A percentile compares a stretch with the other conserved stretches of the same genome.
Evolutionary conservation across 1,140 invertebrate species (phyloP).

Genomic region (Myzus persicae): DNA sequence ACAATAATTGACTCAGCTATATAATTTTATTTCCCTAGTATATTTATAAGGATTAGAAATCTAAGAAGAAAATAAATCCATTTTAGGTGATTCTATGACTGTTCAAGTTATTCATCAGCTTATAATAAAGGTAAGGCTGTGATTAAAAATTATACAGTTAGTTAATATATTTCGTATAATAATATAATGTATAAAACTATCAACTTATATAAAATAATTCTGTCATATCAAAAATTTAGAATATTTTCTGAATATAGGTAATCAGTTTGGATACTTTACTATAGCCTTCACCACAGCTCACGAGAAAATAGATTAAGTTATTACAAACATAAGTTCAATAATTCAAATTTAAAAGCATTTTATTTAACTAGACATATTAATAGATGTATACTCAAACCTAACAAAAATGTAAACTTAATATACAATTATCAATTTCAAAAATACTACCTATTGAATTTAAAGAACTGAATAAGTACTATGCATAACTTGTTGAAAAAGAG

Average conservation of each 20-base stretch:
- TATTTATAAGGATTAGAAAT: neutral
- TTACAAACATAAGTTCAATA: neutral
- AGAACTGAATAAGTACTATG: no score
- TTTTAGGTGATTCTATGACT: slow-evolving; percentile 42
- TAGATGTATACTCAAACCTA: neutral
- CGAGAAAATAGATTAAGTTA: neutral
- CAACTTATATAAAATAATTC: neutral
- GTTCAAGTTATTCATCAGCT: neutral
- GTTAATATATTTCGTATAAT: neutral
- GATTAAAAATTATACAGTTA: neutral
- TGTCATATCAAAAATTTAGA: neutral
- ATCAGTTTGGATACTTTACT: neutral
- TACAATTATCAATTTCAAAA: neutral
- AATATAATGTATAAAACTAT: neutral
- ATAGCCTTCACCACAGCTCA: neutral
- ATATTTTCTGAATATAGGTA: neutral
- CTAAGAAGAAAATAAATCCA: neutral
- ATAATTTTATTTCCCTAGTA: neutral
- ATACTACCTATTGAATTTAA: no score
- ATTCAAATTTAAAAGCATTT: neutral
- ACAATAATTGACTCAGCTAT: slow-evolving; percentile 31
- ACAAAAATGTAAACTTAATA: neutral
- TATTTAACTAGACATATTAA: neutral
- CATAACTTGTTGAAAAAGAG: no score
- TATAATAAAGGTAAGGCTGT: neutral